Evolutionary conservation across 1,140 invertebrate genomes (phyloP).

Genomic region (Drosophila tristis): DNA sequence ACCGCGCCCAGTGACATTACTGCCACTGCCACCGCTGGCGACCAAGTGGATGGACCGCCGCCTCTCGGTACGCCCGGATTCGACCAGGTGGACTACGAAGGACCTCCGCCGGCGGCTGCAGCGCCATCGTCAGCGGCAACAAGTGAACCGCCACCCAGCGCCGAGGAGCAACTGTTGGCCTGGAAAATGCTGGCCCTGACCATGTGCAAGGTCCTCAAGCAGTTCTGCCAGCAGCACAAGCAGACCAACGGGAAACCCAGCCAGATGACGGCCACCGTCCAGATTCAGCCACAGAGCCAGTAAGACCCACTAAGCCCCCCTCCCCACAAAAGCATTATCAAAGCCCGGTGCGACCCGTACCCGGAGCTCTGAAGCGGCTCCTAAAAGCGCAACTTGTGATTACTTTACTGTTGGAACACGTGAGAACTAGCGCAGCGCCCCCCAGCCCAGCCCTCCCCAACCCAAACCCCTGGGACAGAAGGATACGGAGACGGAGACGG

Average conservation of each 20-base stretch:
- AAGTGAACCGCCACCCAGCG: slow-evolving; percentile 58
- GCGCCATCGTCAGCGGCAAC: slow-evolving; percentile 32
- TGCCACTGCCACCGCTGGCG: slow-evolving; percentile 37
- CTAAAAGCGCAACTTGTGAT: slow-evolving; percentile 78
- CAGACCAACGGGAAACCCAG: slow-evolving; percentile 48
- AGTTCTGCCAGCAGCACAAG: slow-evolving; percentile 71
- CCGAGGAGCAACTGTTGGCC: slow-evolving; percentile 67
- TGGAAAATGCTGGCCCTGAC: slow-evolving; percentile 78
- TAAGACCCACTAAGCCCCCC: slow-evolving; percentile 34
- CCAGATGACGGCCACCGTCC: slow-evolving; percentile 67
- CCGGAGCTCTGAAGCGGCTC: slow-evolving; percentile 43
- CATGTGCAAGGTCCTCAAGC: slow-evolving; percentile 80
- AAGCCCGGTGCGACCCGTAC: no score
- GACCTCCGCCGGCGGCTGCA: slow-evolving; percentile 25
- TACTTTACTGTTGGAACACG: slow-evolving; percentile 66
- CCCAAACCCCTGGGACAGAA: slow-evolving; percentile 9
- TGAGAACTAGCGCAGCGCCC: slow-evolving; percentile 71
- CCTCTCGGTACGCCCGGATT: slow-evolving; percentile 25
- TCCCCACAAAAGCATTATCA: slow-evolving; percentile 11
- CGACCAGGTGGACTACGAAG: slow-evolving; percentile 70
- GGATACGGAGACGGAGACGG: slow-evolving; percentile 20
- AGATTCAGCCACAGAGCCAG: slow-evolving; percentile 70
- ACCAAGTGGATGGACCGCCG: slow-evolving; percentile 69
- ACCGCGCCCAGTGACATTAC: slow-evolving; percentile 36
- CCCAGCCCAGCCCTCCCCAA: neutral